These are phyloP conservation scores for Ennomos fuscantarius DNA, from an alignment of 2,888 invertebrate genomes.

Conservation along the genomic window DNA sequence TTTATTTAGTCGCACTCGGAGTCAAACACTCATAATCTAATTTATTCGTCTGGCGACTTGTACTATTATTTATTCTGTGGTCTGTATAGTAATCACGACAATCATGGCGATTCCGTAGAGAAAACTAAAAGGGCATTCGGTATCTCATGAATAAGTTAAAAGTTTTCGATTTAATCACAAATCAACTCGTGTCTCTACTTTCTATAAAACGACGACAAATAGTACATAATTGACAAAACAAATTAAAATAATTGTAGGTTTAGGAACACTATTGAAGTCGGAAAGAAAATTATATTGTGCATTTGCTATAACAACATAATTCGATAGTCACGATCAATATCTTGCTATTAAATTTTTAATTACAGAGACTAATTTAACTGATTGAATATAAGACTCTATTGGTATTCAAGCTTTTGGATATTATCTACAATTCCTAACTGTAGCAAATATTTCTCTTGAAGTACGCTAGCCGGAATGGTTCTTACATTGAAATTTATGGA, in stretches of 20 bases:
- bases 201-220: no score
- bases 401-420: constrained; percentile 69
- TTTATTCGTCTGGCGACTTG: constrained; percentile 5
- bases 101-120: constrained; percentile 2
- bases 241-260: no score
- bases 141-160: constrained; percentile 21
- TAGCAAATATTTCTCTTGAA: constrained; percentile 77
- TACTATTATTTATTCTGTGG: no score
- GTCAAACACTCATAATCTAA: background rate
- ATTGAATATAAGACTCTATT: constrained; percentile 41
- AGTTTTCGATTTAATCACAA: constrained; percentile 8
- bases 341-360: no score
- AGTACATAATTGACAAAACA: no score
- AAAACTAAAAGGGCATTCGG: constrained; percentile 16
- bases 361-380: no score
- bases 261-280: no score
- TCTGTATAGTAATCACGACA: constrained; percentile 2
- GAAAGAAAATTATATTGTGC: no score
- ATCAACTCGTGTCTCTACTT: background rate
- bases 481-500: constrained; percentile 79
- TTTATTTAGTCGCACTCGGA: no score
- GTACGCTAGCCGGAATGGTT: constrained; percentile 71
- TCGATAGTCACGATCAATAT: no score
- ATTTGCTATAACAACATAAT: no score
- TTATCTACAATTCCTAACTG: constrained; percentile 72